Evolutionary conservation across 2,797 vertebrate genomes (phyloP), one percentile per base, ranked within the genome.

Genomic region (Cephalopachus bancanus): DNA sequence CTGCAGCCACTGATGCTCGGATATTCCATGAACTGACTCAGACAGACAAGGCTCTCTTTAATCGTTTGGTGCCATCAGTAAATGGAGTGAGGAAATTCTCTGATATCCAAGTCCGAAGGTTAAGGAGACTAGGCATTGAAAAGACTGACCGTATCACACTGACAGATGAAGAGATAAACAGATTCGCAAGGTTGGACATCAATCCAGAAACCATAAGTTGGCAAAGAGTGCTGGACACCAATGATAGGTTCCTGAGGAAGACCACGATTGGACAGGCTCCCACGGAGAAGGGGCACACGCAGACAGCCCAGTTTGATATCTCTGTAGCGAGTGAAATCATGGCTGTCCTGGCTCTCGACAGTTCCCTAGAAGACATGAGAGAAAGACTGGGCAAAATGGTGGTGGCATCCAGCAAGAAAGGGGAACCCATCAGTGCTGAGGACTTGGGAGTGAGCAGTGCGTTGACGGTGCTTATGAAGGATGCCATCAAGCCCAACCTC

Each of bases 261-360:
- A 99, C 99, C 98, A 99, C 99, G 0, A 99, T 99, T 62, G 99
- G 99, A 89, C 99, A 99, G 98, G 98, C 99, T n/a, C 98, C 99
- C 10, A 99, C 99, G 8, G 99, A 99, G 97, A 99, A 99, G 89
- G 99, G 99, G 49, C 98, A 99, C 98, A 98, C 99, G 0, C 99
- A 99, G 98, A 99, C 97, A 98, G 98, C 99, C 91, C 99, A 99
- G 98, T 99, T 99, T 98, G 99, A 99, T 98, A 99, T 99, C 98
- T 99, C 99, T 0, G 99, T 99, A 97, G 99, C 99, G 97, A 99
- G 99, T 98, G 99, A 99, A 98, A 99, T 99, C 93, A 99, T 99
- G 99, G 99, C 99, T 0, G 99, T 99, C 28, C 98, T 99, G 24
- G 99, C 99, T 0, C 99, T 99, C 92, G 99, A 99, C 95, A 99